Evolutionary conservation across 2,888 invertebrate species (phyloP).

Genomic region (Panzeria rudis): DNA sequence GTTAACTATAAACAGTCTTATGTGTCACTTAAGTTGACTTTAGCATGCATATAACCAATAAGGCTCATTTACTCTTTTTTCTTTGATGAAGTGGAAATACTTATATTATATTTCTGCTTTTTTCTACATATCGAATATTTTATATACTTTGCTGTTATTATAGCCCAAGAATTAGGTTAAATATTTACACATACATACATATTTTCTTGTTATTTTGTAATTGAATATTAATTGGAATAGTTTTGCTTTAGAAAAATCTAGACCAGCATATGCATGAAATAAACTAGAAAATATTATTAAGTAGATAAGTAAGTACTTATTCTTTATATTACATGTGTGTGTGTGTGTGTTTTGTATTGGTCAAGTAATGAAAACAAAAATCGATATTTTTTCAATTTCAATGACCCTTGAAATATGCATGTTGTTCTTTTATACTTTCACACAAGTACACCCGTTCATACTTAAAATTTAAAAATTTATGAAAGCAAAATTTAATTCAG

Average conservation of each 20-base stretch:
- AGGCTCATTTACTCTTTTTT: conserved; percentile 7
- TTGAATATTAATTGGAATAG: conserved; percentile 39
- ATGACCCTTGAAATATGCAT: conserved; percentile 38
- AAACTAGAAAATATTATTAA: conserved; percentile 11
- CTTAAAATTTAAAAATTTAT: neutral
- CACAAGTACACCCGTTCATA: neutral
- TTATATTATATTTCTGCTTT: neutral
- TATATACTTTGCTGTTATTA: conserved; percentile 15
- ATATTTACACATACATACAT: conserved; percentile 33
- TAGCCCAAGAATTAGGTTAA: conserved; percentile 58
- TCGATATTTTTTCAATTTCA: conserved; percentile 39
- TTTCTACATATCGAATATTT: neutral
- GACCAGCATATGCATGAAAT: conserved; percentile 15
- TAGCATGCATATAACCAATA: conserved; percentile 58
- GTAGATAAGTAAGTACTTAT: conserved; percentile 3
- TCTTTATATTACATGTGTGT: neutral
- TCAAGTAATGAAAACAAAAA: conserved; percentile 41
- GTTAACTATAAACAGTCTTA: neutral
- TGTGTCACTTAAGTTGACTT: conserved; percentile 38
- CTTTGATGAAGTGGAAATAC: neutral
- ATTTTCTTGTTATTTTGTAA: conserved; percentile 41
- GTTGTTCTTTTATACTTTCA: neutral
- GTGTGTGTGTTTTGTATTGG: neutral
- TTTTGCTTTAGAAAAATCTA: neutral
- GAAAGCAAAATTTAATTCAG: neutral